Evolutionary conservation across 1,140 invertebrate species (phyloP).

Genomic region (Trigoniulus corallinus): DNA sequence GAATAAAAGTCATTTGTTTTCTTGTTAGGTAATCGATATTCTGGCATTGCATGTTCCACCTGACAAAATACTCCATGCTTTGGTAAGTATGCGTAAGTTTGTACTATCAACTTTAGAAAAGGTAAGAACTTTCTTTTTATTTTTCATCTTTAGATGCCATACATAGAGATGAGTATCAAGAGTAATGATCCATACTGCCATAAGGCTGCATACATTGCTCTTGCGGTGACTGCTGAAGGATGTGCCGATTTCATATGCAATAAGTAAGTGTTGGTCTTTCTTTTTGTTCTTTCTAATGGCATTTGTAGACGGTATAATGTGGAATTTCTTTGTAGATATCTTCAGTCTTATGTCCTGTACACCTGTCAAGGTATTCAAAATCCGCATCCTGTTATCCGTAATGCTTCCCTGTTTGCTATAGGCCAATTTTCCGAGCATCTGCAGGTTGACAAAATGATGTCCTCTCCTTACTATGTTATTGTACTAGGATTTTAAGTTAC

Average conservation of each 20-base stretch:
- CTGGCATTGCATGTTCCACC: constrained; percentile 57
- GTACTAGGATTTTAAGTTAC: no score
- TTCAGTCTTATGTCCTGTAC: constrained; percentile 47
- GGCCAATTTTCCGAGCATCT: constrained; percentile 68
- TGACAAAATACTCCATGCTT: constrained; percentile 50
- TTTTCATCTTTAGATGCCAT: constrained; percentile 30
- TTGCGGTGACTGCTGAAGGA: constrained; percentile 61
- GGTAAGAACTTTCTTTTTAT: no score
- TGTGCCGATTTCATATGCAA: constrained; percentile 54
- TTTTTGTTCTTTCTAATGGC: constrained; percentile 15
- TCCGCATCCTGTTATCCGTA: constrained; percentile 39
- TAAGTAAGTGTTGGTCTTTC: constrained; percentile 30
- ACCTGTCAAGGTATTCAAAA: constrained; percentile 51
- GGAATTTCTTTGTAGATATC: constrained; percentile 23
- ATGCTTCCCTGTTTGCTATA: constrained; percentile 58
- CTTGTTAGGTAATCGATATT: constrained; percentile 42
- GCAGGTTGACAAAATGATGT: constrained; percentile 27
- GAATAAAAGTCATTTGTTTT: constrained; percentile 2
- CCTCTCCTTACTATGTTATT: neutral
- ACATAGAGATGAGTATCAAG: constrained; percentile 42
- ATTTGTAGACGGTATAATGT: neutral
- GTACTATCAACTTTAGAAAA: constrained; percentile 6
- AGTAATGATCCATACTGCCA: constrained; percentile 37
- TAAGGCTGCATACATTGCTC: constrained; percentile 49
- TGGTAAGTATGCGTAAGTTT: constrained; percentile 31